Evolutionary conservation across 2,797 vertebrate species (phyloP).

Genomic region (Spizella passerina): DNA sequence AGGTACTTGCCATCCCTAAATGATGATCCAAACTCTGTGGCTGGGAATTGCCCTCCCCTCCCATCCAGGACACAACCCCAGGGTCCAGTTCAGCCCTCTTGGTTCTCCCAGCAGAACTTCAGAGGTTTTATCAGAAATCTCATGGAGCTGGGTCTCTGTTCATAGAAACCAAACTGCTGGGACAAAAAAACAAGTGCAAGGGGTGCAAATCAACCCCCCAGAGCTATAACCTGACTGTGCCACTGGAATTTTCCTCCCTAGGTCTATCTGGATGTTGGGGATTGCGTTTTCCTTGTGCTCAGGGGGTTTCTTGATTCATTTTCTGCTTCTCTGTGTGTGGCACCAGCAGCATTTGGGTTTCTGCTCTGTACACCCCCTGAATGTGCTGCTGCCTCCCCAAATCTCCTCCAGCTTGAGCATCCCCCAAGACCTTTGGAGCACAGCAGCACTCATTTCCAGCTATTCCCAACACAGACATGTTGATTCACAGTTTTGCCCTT

Average conservation of each 20-base stretch:
- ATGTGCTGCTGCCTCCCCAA: neutral
- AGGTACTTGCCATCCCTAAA: too few species aligned
- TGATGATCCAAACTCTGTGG: rapidly evolving
- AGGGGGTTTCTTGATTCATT: neutral
- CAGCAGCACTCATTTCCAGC: neutral
- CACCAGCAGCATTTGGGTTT: neutral
- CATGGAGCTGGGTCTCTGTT: neutral
- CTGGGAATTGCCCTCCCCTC: neutral
- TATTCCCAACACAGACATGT: rapidly evolving
- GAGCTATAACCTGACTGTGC: neutral
- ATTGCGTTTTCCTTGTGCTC: rapidly evolving
- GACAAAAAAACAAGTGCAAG: neutral
- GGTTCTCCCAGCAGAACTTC: neutral
- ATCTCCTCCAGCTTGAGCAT: neutral
- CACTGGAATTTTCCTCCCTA: neutral
- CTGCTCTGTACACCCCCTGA: rapidly evolving
- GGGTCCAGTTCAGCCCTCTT: neutral
- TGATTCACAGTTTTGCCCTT: neutral
- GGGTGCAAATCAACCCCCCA: neutral
- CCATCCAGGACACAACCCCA: neutral
- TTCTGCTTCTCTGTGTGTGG: neutral
- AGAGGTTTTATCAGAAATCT: neutral
- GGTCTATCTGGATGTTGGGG: neutral
- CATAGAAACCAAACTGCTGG: neutral
- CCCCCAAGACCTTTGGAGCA: neutral